Evolutionary conservation across 2,888 invertebrate species (phyloP).

Genomic region (Tethea ocularis): DNA sequence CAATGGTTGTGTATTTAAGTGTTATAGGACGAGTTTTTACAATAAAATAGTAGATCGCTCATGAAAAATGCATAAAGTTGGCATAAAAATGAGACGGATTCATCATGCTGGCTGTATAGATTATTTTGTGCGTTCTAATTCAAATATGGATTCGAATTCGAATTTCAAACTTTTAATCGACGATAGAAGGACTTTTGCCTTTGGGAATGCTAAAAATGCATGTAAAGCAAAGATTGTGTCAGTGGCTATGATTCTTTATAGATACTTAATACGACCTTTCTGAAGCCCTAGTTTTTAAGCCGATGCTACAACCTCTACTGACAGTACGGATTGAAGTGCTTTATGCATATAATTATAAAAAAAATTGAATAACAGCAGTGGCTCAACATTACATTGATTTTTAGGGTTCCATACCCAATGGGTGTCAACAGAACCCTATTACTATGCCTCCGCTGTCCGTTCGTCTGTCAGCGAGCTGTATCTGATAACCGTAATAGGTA

Average conservation of each 20-base stretch:
- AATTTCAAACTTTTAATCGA: too few relatives aligned
- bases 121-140: not conserved
- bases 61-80: not conserved
- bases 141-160: not conserved
- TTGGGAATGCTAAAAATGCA: not conserved
- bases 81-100: not conserved
- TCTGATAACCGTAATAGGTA: too few relatives aligned
- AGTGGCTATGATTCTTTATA: slow-evolving; percentile 35
- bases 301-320: slow-evolving; percentile 40
- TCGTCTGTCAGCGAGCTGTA: too few relatives aligned
- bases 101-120: not conserved
- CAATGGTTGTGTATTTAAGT: slow-evolving; percentile 1
- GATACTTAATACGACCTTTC: slow-evolving; percentile 36
- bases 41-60: not conserved
- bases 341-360: too few relatives aligned
- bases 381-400: too few relatives aligned
- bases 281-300: slow-evolving; percentile 47
- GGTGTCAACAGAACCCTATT: too few relatives aligned
- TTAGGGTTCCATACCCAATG: too few relatives aligned
- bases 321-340: slow-evolving; percentile 13
- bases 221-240: not conserved
- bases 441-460: too few relatives aligned
- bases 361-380: too few relatives aligned
- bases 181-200: too few relatives aligned
- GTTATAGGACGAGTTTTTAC: not conserved